phyloP scores from a whole-genome alignment of 2,888 invertebrate species.

The Exocentrus adspersus region DNA sequence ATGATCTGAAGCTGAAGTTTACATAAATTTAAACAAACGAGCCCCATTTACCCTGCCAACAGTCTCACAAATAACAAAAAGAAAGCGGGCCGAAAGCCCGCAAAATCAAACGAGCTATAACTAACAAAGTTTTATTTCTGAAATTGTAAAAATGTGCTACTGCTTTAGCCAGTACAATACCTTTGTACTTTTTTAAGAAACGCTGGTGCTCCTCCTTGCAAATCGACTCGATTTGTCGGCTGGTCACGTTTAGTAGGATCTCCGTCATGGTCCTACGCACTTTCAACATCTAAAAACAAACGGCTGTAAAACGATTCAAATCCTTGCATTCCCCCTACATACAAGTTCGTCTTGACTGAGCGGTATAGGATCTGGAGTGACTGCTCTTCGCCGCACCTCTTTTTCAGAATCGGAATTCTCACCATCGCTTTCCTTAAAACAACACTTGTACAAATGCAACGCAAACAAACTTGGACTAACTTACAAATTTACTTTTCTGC shows the following conservation, averaged over 20 bases:
- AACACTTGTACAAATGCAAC: neutral
- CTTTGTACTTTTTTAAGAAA: conserved; percentile 76
- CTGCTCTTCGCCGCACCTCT: conserved; percentile 54
- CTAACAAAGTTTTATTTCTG: conserved; percentile 23
- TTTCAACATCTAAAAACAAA: conserved; percentile 78
- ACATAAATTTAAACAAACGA: conserved; percentile 61
- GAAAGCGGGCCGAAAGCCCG: conserved; percentile 4
- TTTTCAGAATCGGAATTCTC: conserved; percentile 67
- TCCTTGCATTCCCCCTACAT: conserved; percentile 44
- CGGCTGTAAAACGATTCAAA: conserved; percentile 2
- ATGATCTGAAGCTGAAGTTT: conserved; percentile 64
- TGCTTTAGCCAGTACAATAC: conserved; percentile 68
- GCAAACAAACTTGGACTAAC: conserved; percentile 46
- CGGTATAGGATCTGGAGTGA: conserved; percentile 48
- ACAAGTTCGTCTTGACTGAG: conserved; percentile 70
- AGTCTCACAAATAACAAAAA: conserved; percentile 51
- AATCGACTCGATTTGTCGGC: conserved; percentile 85
- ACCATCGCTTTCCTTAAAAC: conserved; percentile 56
- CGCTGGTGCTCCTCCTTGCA: conserved; percentile 87
- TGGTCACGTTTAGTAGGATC: conserved; percentile 93
- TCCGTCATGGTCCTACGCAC: conserved; percentile 91
- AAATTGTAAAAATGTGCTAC: conserved; percentile 23
- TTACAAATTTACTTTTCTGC: conserved; percentile 72
- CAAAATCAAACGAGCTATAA: conserved; percentile 24
- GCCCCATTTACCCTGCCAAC: conserved; percentile 60